phyloP scores from a whole-genome alignment of 2,888 invertebrate species.

The Pachliopta kotzebuea region DNA sequence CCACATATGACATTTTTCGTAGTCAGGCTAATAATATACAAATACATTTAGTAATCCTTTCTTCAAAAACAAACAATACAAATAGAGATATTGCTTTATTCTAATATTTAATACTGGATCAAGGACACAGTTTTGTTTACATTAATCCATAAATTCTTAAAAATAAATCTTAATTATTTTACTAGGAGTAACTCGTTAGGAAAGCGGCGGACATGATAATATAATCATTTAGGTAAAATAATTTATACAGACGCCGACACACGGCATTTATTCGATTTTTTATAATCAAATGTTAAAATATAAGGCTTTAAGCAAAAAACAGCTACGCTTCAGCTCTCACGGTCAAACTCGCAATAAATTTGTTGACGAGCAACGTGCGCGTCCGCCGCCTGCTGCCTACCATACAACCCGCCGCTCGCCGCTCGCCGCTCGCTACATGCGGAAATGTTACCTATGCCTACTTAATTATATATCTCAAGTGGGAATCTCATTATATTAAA shows the following conservation, averaged over 20 bases:
- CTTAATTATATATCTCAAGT: constrained; percentile 55
- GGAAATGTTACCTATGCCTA: constrained; percentile 54
- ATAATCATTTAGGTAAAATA: constrained; percentile 56
- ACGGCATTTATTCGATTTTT: constrained; percentile 63
- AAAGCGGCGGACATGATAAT: constrained; percentile 41
- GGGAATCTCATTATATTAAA: constrained; percentile 49
- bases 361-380: constrained; percentile 56
- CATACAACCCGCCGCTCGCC: too few species aligned
- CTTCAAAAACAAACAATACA: neutral
- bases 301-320: constrained; percentile 75
- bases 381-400: constrained; percentile 38
- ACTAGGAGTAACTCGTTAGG: constrained; percentile 50
- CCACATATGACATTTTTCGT: neutral
- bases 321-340: constrained; percentile 73
- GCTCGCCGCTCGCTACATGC: too few species aligned
- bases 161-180: constrained; percentile 44
- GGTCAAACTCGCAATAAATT: constrained; percentile 76
- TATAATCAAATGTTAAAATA: constrained; percentile 76
- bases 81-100: neutral
- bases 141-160: neutral
- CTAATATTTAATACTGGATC: neutral
- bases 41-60: neutral
- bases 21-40: constrained; percentile 1
- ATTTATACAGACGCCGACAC: constrained; percentile 53
- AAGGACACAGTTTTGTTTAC: neutral